A percentile compares a stretch with the other conserved stretches of the same genome.
These are phyloP conservation scores for Dione vanillae DNA, from an alignment of 2,888 invertebrate genomes.

Conservation along the genomic window DNA sequence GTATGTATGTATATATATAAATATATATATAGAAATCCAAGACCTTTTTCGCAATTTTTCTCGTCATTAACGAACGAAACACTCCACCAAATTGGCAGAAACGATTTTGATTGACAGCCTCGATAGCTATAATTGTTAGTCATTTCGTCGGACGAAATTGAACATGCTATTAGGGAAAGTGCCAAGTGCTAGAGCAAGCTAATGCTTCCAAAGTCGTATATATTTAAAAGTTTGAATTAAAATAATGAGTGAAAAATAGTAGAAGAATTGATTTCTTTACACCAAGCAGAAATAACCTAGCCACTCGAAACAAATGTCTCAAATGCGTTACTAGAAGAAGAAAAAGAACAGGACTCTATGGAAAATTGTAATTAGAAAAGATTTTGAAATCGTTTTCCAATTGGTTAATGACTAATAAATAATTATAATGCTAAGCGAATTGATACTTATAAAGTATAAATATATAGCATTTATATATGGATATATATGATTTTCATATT, in stretches of 20 bases:
- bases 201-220: neutral
- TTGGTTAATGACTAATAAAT: neutral
- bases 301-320: neutral
- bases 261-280: neutral
- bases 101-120: slow-evolving; percentile 34
- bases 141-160: slow-evolving; percentile 24
- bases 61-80: slow-evolving; percentile 34
- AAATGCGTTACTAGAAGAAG: neutral
- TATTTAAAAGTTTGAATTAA: neutral
- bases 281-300: neutral
- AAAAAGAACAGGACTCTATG: neutral
- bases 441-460: no score
- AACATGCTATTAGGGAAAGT: neutral
- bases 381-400: neutral
- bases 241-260: neutral
- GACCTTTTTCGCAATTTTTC: slow-evolving; percentile 24
- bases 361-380: neutral
- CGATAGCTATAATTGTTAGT: slow-evolving; percentile 25
- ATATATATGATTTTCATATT: no score
- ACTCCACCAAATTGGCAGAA: slow-evolving; percentile 28
- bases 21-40: neutral
- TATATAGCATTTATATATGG: no score
- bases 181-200: neutral
- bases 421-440: neutral
- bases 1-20: no score